These are phyloP conservation scores for Ornithoptera priamus DNA, from an alignment of 2,888 invertebrate species.

Conservation along the genomic window DNA sequence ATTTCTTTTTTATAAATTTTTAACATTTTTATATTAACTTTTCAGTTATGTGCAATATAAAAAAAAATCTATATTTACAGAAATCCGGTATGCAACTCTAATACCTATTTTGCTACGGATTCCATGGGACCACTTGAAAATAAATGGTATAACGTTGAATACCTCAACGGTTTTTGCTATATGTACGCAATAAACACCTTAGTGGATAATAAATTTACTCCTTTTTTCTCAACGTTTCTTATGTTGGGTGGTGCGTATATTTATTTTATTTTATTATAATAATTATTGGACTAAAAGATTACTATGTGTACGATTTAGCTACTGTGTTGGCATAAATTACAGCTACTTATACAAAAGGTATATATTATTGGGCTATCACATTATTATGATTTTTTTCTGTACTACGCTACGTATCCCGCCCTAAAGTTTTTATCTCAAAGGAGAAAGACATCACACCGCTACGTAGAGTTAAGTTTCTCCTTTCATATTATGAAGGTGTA, in stretches of 20 bases:
- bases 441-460: too few relatives aligned
- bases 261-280: background rate
- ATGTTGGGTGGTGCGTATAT: conserved; percentile 12
- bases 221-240: conserved; percentile 10
- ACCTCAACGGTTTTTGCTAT: background rate
- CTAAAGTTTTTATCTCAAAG: too few relatives aligned
- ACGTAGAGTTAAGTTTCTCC: too few relatives aligned
- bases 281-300: background rate
- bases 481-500: too few relatives aligned
- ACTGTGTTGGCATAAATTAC: too few relatives aligned
- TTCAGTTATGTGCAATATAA: background rate
- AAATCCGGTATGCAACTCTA: background rate
- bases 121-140: background rate
- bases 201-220: conserved; percentile 18
- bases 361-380: too few relatives aligned
- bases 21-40: background rate
- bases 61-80: background rate
- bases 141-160: conserved; percentile 2
- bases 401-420: too few relatives aligned
- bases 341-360: too few relatives aligned
- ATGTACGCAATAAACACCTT: conserved; percentile 3
- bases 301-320: background rate
- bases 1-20: background rate
- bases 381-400: too few relatives aligned
- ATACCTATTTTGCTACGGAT: background rate